These are phyloP conservation scores for Drosophila yooni DNA, from an alignment of 2,888 invertebrate genomes.

Conservation along the genomic window DNA sequence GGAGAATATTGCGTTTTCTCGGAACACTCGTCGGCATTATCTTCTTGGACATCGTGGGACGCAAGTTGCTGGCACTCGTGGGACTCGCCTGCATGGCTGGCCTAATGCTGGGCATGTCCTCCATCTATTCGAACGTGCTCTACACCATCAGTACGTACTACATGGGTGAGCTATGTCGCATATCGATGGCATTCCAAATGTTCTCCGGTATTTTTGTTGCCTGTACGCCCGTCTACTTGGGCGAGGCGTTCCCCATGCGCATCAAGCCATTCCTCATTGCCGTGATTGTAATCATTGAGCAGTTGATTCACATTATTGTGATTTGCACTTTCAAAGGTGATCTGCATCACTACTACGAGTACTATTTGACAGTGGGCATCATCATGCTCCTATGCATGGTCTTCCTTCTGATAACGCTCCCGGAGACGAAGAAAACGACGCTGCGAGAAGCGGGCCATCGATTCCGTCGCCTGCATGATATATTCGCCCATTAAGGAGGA, in stretches of 20 bases:
- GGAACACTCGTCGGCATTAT: constrained; percentile 54
- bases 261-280: constrained; percentile 71
- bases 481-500: constrained; percentile 32
- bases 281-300: constrained; percentile 66
- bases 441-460: constrained; percentile 51
- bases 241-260: constrained; percentile 76
- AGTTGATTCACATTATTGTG: constrained; percentile 65
- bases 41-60: constrained; percentile 65
- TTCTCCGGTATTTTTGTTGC: constrained; percentile 74
- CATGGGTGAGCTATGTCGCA: constrained; percentile 55
- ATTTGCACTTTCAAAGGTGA: constrained; percentile 37
- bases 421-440: constrained; percentile 51
- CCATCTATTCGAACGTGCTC: constrained; percentile 39
- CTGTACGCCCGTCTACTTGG: constrained; percentile 70
- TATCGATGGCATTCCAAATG: constrained; percentile 66
- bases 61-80: constrained; percentile 63
- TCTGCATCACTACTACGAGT: constrained; percentile 32
- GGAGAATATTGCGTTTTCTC: constrained; percentile 61
- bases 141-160: constrained; percentile 19
- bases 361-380: constrained; percentile 62
- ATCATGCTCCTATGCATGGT: constrained; percentile 49
- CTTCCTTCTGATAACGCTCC: constrained; percentile 45
- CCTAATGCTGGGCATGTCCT: constrained; percentile 66
- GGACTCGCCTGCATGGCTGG: constrained; percentile 61
- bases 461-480: constrained; percentile 37